Evolutionary conservation across 1,140 invertebrate species (phyloP), one percentile per base, ranked within the genome.

Genomic region (Nymphalis io): DNA sequence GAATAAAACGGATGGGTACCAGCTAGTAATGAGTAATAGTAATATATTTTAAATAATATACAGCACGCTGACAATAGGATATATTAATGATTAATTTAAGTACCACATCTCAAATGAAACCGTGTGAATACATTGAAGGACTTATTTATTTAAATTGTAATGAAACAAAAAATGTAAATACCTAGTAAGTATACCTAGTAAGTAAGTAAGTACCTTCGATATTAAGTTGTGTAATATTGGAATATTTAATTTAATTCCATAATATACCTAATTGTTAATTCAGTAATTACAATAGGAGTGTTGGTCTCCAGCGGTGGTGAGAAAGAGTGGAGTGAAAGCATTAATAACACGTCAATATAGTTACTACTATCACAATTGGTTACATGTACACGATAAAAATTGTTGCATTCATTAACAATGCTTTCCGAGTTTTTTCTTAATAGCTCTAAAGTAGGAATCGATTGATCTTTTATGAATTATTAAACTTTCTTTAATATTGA

Each of bases 281-380:
- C 18, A 16, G 46, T 51, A 51, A 51, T 51, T 20, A n/a, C 20
- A 20, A 51, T 20, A 51, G 46, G 4, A 12, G 15, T 38, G 27
- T 63, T 40, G 20, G 55, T 64, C 38, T 42, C 13, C 12, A 38
- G 38, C 51, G 38, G 39, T 39, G 65, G 68, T 73, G 62, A 68
- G 71, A 64, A 68, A 76, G 67, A 79, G 57, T 69, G 39, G 55
- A 75, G 76, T 73, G 74, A 79, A 79, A 77, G 74, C 68, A 70
- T 68, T 73, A 77, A 77, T 70, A 72, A 73, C 72, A 79, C 70
- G 66, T 77, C 72, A 74, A 84, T 81, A 82, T 59, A 60, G 61
- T 70, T 21, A 70, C 58, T 39, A 60, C 21, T 55, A 42, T 39
- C 55, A 65, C 55, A 61, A 68, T 44, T 62, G 67, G 48, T 61